phyloP scores from a whole-genome alignment of 2,113 vertebrate genomes.

The Notarius quadriscutis region DNA sequence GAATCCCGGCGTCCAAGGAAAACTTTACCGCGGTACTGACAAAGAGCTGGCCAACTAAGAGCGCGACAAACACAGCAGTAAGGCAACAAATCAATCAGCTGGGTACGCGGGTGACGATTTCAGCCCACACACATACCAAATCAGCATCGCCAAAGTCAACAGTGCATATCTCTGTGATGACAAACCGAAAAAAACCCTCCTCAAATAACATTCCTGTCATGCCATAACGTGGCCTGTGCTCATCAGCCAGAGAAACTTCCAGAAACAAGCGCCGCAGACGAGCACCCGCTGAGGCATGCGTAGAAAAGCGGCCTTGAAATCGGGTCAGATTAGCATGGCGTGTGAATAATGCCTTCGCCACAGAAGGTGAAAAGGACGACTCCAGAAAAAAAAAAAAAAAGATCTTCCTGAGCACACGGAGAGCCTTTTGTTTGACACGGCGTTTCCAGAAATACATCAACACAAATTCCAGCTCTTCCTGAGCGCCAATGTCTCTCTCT shows the following conservation, averaged over 20 bases:
- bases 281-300: conserved; percentile 51
- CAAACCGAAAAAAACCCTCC: background rate
- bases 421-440: conserved; percentile 62
- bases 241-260: conserved; percentile 1
- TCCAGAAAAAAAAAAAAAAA: background rate
- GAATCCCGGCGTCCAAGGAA: conserved; percentile 25
- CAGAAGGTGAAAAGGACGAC: background rate
- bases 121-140: background rate
- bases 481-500: conserved; percentile 38
- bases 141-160: background rate
- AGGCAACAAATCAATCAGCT: conserved; percentile 55
- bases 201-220: background rate
- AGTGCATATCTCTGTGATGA: background rate
- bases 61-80: conserved; percentile 41
- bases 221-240: background rate
- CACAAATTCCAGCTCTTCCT: conserved; percentile 16
- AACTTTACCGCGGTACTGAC: conserved; percentile 51
- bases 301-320: conserved; percentile 56
- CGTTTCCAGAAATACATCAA: conserved; percentile 54
- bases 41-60: conserved; percentile 20
- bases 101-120: background rate
- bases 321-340: conserved; percentile 33
- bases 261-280: conserved; percentile 23
- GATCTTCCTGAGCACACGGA: conserved; percentile 15
- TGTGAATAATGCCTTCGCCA: conserved; percentile 43